phyloP scores from a whole-genome alignment of 92 coral and sea anemone genomes.

The Porites cylindrica region DNA sequence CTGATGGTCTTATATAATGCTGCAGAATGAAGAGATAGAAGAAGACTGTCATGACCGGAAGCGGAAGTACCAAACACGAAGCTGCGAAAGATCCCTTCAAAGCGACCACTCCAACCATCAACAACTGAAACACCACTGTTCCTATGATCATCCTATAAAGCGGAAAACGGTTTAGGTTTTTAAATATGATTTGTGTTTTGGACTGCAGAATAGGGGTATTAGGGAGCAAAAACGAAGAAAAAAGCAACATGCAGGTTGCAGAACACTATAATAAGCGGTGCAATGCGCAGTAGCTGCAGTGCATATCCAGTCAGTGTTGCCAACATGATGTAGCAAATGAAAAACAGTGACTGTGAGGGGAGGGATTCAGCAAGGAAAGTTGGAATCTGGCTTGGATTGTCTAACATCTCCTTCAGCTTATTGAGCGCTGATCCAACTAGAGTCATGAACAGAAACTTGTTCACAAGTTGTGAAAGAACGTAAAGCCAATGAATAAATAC shows the following conservation, averaged over 20 bases:
- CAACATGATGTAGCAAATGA: constrained; percentile 84
- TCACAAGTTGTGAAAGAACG: constrained; percentile 65
- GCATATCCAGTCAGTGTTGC: constrained; percentile 38
- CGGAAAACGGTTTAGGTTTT: neutral
- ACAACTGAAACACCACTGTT: constrained; percentile 79
- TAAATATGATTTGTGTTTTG: neutral
- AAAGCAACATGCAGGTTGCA: neutral
- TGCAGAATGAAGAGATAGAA: constrained; percentile 79
- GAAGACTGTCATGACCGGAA: constrained; percentile 83
- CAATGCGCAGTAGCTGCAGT: constrained; percentile 76
- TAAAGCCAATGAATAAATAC: too few relatives aligned
- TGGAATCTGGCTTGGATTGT: constrained; percentile 82
- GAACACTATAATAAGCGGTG: constrained; percentile 67
- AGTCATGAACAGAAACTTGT: constrained; percentile 86
- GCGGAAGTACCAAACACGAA: constrained; percentile 78
- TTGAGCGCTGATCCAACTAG: constrained; percentile 81
- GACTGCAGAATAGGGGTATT: too few relatives aligned
- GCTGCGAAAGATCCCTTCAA: constrained; percentile 75
- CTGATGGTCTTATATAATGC: constrained; percentile 66
- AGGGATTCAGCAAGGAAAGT: constrained; percentile 79
- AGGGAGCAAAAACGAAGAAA: too few relatives aligned
- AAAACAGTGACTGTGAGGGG: constrained; percentile 89
- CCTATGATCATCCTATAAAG: constrained; percentile 78
- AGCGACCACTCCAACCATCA: constrained; percentile 91
- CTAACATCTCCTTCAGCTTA: constrained; percentile 57